Percentiles rank a stretch among this genome's conserved stretches.
Evolutionary conservation across 2,797 vertebrate genomes (phyloP).

Genomic region (Alauda arvensis): DNA sequence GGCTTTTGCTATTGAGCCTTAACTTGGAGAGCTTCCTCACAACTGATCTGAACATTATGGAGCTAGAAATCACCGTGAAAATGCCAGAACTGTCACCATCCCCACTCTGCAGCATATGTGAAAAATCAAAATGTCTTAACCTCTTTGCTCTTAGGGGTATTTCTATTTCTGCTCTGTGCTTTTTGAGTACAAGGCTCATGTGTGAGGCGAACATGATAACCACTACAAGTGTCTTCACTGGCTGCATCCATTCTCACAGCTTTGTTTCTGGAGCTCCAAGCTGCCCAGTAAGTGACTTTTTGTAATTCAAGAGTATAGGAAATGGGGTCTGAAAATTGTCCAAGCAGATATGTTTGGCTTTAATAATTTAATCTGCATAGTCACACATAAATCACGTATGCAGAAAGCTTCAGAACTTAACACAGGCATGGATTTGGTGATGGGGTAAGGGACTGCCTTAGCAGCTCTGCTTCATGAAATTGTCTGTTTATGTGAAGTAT

Average conservation of each 20-base stretch:
- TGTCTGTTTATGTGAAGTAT: background rate
- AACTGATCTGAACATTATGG: background rate
- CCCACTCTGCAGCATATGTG: accelerated
- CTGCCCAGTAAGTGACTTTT: background rate
- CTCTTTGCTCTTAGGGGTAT: background rate
- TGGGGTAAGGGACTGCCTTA: background rate
- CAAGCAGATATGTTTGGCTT: background rate
- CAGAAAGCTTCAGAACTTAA: background rate
- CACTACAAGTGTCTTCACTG: background rate
- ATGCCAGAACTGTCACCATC: background rate
- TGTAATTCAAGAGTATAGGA: background rate
- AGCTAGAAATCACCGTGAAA: background rate
- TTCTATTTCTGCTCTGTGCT: background rate
- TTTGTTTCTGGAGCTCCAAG: background rate
- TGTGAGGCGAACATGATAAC: no score
- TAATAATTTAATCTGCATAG: background rate
- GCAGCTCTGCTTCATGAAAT: background rate
- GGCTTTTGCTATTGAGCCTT: background rate
- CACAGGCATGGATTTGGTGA: background rate
- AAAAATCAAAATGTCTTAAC: background rate
- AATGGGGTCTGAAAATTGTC: background rate
- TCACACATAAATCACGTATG: background rate
- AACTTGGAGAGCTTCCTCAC: background rate
- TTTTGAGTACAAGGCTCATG: background rate
- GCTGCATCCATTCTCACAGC: background rate